Conservation (phyloP, 1,140 invertebrate species). For the Anoplolepis gracilipes region DNA sequence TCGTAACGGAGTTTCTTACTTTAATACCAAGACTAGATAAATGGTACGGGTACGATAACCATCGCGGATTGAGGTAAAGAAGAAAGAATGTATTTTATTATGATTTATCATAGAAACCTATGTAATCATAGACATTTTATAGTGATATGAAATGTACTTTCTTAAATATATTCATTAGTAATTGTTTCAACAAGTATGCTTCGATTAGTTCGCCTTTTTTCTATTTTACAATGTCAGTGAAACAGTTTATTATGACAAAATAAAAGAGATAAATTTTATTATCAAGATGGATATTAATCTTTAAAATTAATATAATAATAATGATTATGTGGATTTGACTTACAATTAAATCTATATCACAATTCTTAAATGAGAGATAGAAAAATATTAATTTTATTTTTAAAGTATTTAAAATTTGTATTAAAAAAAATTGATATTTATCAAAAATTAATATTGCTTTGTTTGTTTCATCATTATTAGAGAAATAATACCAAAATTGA, state of each 20-base stretch:
- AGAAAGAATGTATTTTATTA: slow-evolving; percentile 31
- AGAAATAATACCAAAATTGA: too few species aligned
- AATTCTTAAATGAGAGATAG: not conserved
- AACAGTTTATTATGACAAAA: not conserved
- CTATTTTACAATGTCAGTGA: not conserved
- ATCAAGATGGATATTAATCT: not conserved
- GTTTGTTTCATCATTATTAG: not conserved
- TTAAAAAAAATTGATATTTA: not conserved
- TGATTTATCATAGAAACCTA: slow-evolving; percentile 45
- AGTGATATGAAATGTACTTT: slow-evolving; percentile 22
- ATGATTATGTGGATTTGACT: not conserved
- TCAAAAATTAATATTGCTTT: not conserved
- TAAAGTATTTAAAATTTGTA: not conserved
- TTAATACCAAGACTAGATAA: slow-evolving; percentile 65
- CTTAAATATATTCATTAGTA: slow-evolving; percentile 26
- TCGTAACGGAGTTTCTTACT: slow-evolving; percentile 69
- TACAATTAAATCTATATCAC: not conserved
- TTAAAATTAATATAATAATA: not conserved
- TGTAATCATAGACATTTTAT: not conserved
- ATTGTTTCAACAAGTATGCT: not conserved
- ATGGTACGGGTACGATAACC: slow-evolving; percentile 32
- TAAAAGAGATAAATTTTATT: not conserved
- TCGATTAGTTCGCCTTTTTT: not conserved
- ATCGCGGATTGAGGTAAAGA: slow-evolving; percentile 19
- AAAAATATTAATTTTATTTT: not conserved